Evolutionary conservation across 1,140 invertebrate species (phyloP), one percentile per base, ranked within the genome.

Genomic region (Pollicipes pollicipes): DNA sequence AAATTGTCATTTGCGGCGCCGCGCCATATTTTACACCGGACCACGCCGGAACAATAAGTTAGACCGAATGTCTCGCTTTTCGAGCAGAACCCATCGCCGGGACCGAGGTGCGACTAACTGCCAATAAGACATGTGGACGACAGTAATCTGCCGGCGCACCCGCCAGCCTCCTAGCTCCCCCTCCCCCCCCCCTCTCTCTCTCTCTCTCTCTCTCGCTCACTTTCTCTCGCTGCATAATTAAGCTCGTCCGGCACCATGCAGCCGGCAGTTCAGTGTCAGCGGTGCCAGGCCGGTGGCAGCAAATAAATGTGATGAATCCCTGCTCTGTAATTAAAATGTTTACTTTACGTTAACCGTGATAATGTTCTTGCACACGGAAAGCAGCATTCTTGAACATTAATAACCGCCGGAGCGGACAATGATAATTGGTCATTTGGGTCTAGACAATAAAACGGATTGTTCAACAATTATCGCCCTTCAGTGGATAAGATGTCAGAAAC

Each of bases 251-350:
- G n/a, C n/a, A n/a, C n/a, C n/a, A n/a, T n/a, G n/a, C n/a, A n/a
- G n/a, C n/a, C n/a, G n/a, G n/a, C n/a, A n/a, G n/a, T n/a, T n/a
- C 6, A 35, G 35, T 8, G 6, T 8, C 35, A 8, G 35, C 35
- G 35, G 6, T 35, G 45, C 21, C 45, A 24, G 21, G 6, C 45
- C 13, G 45, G 13, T 2, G 45, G 24, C 45, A 58, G 13, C 13
- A 6, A 58, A 58, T 24, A 3, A 58, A 58, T 58, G 45, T 58
- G 45, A 58, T 58, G 45, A 58, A 21, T 2, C 45, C 13, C 45
- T 58, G 45, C 45, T 58, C 45, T 58, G 45, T 58, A 58, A 58
- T 58, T 58, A 58, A 58, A 58, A 58, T 58, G 45, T 58, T 58
- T 10, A 58, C 45, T 58, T 58, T 58, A 58, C 13, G 10, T 17